phyloP scores from a whole-genome alignment of 2,113 vertebrate genomes.

The Ctenodactylus gundi region DNA sequence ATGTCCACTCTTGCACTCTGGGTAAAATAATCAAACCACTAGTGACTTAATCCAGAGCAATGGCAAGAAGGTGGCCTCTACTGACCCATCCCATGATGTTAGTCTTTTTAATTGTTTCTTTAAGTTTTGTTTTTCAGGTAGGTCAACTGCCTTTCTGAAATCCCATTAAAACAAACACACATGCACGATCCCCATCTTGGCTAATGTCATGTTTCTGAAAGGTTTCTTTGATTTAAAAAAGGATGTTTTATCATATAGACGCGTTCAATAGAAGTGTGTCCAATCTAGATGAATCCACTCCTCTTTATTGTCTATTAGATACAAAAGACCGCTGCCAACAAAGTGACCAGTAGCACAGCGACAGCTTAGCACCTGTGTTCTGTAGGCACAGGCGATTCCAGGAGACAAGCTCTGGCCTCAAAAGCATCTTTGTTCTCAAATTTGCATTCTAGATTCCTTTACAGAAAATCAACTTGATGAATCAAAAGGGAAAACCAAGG shows the following conservation, averaged over 20 bases:
- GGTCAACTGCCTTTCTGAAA: background rate
- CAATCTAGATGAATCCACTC: background rate
- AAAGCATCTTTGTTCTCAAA: conserved; percentile 52
- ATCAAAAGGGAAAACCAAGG: background rate
- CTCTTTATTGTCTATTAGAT: background rate
- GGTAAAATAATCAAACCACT: conserved; percentile 53
- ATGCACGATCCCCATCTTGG: background rate
- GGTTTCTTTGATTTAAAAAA: conserved; percentile 5
- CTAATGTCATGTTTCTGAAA: background rate
- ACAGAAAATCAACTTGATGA: conserved; percentile 19
- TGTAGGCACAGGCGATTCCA: conserved; percentile 53
- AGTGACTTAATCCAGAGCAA: conserved; percentile 30
- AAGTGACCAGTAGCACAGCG: background rate
- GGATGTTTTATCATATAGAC: background rate
- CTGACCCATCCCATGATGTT: background rate
- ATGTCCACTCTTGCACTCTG: background rate
- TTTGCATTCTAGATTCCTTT: conserved; percentile 31
- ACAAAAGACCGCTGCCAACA: background rate
- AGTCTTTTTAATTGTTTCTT: background rate
- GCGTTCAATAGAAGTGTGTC: background rate
- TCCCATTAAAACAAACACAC: background rate
- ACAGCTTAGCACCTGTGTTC: background rate
- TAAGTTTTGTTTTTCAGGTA: background rate
- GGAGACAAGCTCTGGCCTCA: conserved; percentile 25
- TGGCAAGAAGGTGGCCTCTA: background rate